Conservation (phyloP, 1,140 invertebrate species). For the Bombus cullumanus region DNA sequence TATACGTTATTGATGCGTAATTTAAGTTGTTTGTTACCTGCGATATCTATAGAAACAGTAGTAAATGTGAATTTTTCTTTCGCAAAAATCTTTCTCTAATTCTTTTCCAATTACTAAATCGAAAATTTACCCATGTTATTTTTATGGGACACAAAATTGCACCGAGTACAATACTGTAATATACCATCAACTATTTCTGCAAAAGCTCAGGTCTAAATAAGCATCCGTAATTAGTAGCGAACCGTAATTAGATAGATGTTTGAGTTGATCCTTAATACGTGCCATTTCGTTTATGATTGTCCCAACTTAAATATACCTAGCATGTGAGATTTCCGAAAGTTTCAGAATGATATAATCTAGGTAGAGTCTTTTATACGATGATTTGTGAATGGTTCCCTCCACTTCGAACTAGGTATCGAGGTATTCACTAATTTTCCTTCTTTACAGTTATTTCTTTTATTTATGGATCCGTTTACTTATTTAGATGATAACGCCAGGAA, state of each 20-base stretch:
- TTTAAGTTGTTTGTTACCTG: neutral
- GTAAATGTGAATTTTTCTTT: neutral
- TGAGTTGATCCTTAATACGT: neutral
- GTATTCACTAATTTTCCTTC: neutral
- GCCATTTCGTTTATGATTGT: too few species aligned
- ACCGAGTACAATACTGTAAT: neutral
- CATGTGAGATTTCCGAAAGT: neutral
- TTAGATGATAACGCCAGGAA: too few species aligned
- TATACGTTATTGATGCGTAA: neutral
- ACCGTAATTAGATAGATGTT: neutral
- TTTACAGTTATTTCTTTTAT: too few species aligned
- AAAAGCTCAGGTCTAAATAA: neutral
- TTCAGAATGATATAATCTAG: conserved; percentile 4
- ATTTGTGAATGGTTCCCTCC: neutral
- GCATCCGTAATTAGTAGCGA: neutral
- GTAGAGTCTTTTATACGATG: neutral
- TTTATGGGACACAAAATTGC: neutral
- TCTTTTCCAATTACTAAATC: too few species aligned
- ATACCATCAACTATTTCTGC: neutral
- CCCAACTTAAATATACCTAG: neutral
- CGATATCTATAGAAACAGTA: too few species aligned
- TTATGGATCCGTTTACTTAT: too few species aligned
- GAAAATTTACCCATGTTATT: too few species aligned
- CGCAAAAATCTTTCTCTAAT: too few species aligned
- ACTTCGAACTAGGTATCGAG: too few species aligned